These are phyloP conservation scores for Polypedilum pembai DNA, from an alignment of 1,140 invertebrate genomes.

Conservation along the genomic window DNA sequence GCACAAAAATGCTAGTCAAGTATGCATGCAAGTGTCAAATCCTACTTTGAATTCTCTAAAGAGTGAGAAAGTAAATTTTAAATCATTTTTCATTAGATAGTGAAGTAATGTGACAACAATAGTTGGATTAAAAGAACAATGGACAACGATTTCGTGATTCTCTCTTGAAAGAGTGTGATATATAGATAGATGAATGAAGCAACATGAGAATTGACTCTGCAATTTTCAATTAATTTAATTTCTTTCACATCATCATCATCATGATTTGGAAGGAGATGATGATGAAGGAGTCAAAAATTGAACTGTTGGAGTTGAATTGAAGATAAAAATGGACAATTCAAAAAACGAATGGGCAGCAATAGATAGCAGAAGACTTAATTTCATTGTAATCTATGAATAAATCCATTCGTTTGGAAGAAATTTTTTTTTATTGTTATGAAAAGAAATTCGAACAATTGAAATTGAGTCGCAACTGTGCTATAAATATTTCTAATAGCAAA, in stretches of 20 bases:
- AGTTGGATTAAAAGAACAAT: constrained; percentile 27
- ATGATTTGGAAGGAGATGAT: not conserved
- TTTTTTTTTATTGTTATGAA: not conserved
- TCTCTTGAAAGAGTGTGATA: not conserved
- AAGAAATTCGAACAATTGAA: not conserved
- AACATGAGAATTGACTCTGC: not conserved
- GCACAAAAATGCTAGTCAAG: no score
- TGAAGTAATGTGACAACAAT: constrained; percentile 15
- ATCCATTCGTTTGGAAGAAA: not conserved
- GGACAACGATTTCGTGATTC: not conserved
- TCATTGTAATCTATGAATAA: not conserved
- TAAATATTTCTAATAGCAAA: not conserved
- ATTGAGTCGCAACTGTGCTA: not conserved
- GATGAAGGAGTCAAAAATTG: no score
- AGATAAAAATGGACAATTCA: not conserved
- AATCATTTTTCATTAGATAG: not conserved
- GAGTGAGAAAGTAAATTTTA: no score
- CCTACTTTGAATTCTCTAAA: no score
- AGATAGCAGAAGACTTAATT: constrained; percentile 2
- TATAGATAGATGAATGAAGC: not conserved
- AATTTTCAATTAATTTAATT: constrained; percentile 4
- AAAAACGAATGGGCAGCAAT: constrained; percentile 2
- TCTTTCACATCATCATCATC: not conserved
- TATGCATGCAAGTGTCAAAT: no score
- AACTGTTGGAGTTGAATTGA: not conserved